These are phyloP conservation scores for Marcusenius ussheri DNA, from an alignment of 2,113 vertebrate genomes.

Conservation along the genomic window DNA sequence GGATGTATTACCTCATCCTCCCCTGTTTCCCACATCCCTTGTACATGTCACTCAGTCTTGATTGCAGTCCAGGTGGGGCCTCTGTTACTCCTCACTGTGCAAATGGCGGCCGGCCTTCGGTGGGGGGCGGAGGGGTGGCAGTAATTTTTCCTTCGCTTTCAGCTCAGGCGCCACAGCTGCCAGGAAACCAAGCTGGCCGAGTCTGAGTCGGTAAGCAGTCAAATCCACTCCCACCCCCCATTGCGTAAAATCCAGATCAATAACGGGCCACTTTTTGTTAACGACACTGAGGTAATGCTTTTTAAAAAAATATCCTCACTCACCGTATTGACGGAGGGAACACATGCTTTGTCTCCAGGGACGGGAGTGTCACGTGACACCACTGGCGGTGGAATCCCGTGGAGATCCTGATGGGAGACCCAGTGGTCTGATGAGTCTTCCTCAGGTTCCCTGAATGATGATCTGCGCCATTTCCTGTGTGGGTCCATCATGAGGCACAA, in stretches of 20 bases:
- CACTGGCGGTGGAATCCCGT: neutral
- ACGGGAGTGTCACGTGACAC: neutral
- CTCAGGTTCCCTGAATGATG: neutral
- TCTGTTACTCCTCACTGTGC: neutral
- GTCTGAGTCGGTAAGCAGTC: neutral
- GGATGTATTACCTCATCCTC: neutral
- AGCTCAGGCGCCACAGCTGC: neutral
- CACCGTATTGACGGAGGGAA: neutral
- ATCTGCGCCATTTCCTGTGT: neutral
- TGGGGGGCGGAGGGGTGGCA: neutral
- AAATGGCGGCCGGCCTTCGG: neutral
- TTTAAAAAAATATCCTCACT: neutral
- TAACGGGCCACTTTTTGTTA: conserved; percentile 3
- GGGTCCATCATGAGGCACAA: neutral
- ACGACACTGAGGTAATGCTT: conserved; percentile 4
- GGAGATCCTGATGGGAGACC: neutral
- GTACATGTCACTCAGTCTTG: neutral
- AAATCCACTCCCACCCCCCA: neutral
- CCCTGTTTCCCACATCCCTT: neutral
- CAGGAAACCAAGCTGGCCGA: neutral
- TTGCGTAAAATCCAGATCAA: neutral
- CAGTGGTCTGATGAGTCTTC: neutral
- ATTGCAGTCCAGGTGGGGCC: neutral
- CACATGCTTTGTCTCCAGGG: neutral
- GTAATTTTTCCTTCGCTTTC: neutral